Conservation (phyloP, 2,113 vertebrate species). For the Eretmochelys imbricata region DNA sequence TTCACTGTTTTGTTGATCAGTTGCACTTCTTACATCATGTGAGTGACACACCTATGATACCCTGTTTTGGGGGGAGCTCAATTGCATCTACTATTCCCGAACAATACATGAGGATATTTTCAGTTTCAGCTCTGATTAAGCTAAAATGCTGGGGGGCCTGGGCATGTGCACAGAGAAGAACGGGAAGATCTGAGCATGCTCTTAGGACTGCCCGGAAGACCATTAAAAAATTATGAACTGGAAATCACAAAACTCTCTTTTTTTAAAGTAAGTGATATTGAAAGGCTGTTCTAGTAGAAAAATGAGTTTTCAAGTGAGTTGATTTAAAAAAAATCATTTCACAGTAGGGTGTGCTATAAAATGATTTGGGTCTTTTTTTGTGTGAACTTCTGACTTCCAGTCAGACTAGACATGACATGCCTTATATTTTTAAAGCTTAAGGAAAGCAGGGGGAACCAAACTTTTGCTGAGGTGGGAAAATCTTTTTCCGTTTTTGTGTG, state of each 20-base stretch:
- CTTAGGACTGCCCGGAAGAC: not conserved
- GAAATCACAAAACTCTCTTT: not conserved
- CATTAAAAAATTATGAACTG: not conserved
- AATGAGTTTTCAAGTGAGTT: not conserved
- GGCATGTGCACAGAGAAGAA: not conserved
- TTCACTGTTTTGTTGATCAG: not conserved
- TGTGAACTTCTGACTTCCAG: constrained; percentile 37
- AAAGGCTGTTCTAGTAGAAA: not conserved
- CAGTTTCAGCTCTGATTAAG: not conserved
- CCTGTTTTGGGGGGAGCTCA: not conserved
- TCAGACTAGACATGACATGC: not conserved
- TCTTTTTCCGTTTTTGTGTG: not conserved
- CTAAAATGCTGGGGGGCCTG: rapidly evolving
- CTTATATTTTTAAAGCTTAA: not conserved
- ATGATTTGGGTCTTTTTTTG: not conserved
- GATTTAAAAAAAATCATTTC: not conserved
- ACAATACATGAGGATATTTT: rapidly evolving
- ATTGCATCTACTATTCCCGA: not conserved
- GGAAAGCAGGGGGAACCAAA: not conserved
- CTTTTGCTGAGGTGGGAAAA: not conserved
- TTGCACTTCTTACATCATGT: not conserved
- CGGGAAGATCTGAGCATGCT: not conserved
- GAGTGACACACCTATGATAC: not conserved
- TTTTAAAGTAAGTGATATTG: not conserved
- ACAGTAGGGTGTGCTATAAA: not conserved